Conservation (phyloP, 1,140 invertebrate species). For the Diabrotica virgifera region DNA sequence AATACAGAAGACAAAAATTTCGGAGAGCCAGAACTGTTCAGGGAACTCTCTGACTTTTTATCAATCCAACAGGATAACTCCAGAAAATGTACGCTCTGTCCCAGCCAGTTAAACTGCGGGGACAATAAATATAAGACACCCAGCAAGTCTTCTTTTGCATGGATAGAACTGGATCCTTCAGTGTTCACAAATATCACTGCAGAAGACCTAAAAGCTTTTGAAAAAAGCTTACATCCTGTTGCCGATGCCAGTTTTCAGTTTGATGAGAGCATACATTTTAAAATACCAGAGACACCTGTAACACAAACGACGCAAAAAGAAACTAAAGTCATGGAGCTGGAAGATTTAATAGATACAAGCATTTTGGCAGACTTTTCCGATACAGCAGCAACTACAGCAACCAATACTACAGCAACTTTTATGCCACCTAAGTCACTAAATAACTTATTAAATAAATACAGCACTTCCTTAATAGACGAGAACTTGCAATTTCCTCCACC, state of each 20-base stretch:
- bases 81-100: constrained; percentile 8
- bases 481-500: background rate
- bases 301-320: constrained; percentile 1
- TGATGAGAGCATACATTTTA: constrained; percentile 16
- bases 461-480: constrained; percentile 6
- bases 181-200: constrained; percentile 3
- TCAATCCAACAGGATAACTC: constrained; percentile 9
- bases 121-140: background rate
- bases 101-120: constrained; percentile 4
- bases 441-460: constrained; percentile 26
- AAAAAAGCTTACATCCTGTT: constrained; percentile 5
- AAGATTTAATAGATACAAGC: constrained; percentile 13
- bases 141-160: background rate
- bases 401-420: constrained; percentile 29
- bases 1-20: background rate
- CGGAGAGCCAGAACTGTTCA: constrained; percentile 10
- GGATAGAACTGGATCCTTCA: constrained; percentile 9
- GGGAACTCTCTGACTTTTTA: constrained; percentile 8
- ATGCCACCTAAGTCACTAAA: constrained; percentile 32
- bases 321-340: constrained; percentile 13
- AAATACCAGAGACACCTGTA: background rate
- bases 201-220: constrained; percentile 11
- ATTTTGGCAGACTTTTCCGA: constrained; percentile 15
- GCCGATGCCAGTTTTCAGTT: background rate
- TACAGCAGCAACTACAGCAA: constrained; percentile 21